These are phyloP conservation scores for Phrynocephalus vlangalii DNA, from an alignment of 2,797 vertebrate genomes.

Conservation along the genomic window DNA sequence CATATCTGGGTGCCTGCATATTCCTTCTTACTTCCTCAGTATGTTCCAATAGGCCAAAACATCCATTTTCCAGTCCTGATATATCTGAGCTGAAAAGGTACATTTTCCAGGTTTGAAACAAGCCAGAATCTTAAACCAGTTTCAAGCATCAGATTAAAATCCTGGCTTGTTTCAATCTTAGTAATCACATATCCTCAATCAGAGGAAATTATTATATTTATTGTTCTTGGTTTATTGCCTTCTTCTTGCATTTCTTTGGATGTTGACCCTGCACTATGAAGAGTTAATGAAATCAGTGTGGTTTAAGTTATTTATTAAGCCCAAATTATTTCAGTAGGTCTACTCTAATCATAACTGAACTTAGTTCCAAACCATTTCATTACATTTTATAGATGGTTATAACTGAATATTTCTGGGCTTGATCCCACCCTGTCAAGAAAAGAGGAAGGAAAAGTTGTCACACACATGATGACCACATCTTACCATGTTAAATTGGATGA, in stretches of 20 bases:
- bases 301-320: background rate
- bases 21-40: background rate
- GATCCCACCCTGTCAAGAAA: background rate
- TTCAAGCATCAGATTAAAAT: background rate
- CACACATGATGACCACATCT: background rate
- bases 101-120: background rate
- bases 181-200: background rate
- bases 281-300: background rate
- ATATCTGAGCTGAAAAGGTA: background rate
- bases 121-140: background rate
- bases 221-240: background rate
- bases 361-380: background rate
- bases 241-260: background rate
- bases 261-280: background rate
- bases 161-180: background rate
- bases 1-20: too few relatives aligned
- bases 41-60: background rate
- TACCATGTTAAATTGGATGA: background rate
- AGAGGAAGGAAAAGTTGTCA: background rate
- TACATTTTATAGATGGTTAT: background rate
- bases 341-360: background rate
- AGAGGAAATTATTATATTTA: background rate
- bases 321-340: background rate
- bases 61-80: too few relatives aligned
- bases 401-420: background rate